Percentiles rank a stretch among this genome's conserved stretches.
Conservation (phyloP, 2,113 vertebrate genomes). For the Crotalus viridis region DNA sequence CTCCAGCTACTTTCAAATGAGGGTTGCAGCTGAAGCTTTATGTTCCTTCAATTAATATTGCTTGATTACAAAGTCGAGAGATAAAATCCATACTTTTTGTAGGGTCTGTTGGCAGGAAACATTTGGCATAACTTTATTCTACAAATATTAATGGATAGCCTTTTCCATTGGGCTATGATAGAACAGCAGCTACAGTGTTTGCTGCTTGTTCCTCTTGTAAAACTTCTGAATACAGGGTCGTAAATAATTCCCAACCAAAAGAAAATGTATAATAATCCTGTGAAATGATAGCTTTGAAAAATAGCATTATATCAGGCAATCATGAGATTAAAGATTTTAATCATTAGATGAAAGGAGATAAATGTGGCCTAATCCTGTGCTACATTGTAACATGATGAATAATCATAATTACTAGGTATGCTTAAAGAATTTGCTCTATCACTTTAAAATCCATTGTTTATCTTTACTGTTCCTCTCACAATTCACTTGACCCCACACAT, state of each 20-base stretch:
- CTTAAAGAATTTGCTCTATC: background rate
- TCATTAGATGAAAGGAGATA: background rate
- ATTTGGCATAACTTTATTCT: background rate
- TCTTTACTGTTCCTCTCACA: background rate
- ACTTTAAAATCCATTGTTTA: background rate
- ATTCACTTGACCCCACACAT: no score
- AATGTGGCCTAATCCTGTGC: background rate
- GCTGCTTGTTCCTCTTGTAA: background rate
- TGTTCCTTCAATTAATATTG: background rate
- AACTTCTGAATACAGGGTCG: background rate
- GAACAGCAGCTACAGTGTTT: background rate
- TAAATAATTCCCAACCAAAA: background rate
- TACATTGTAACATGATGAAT: background rate
- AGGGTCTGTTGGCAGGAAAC: background rate
- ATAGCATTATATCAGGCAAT: background rate
- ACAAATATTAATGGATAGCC: background rate
- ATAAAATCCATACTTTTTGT: background rate
- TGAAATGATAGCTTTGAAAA: background rate
- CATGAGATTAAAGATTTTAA: background rate
- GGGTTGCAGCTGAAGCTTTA: background rate
- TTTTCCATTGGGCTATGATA: background rate
- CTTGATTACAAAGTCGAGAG: background rate
- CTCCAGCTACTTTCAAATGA: background rate
- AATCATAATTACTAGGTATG: background rate
- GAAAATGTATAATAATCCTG: background rate